Conservation (phyloP, 64 coral and sea anemone genomes). For the Porites australiensis region DNA sequence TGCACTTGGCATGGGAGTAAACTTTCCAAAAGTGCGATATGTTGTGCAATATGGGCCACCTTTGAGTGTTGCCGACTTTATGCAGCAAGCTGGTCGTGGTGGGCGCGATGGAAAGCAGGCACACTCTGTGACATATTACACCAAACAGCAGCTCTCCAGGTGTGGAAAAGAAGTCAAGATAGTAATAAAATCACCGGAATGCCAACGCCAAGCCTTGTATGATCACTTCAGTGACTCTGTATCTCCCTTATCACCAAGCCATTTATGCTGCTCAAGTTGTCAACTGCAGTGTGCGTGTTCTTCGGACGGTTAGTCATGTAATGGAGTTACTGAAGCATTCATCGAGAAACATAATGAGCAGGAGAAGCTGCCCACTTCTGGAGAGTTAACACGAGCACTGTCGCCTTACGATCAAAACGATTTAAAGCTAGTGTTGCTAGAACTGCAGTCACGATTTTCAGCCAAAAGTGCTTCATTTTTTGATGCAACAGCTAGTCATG, state of each 20-base stretch:
- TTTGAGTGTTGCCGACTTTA: slow-evolving; percentile 1
- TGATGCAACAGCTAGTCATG: slow-evolving; percentile 28
- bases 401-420: background rate
- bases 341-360: background rate
- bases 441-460: background rate
- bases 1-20: slow-evolving; percentile 42
- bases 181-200: background rate
- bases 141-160: background rate
- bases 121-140: background rate
- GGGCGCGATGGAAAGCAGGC: slow-evolving; percentile 28
- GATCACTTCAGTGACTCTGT: background rate
- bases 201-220: background rate
- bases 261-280: slow-evolving; percentile 19
- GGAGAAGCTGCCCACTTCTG: background rate
- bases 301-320: background rate
- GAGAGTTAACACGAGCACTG: slow-evolving; percentile 10
- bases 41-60: slow-evolving; percentile 36
- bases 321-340: background rate
- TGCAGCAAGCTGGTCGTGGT: slow-evolving; percentile 33
- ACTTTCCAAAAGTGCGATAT: slow-evolving; percentile 31
- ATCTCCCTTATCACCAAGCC: background rate
- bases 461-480: slow-evolving; percentile 38
- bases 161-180: background rate
- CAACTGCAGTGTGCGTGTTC: background rate
- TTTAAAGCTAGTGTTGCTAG: background rate